A percentile compares a stretch with the other conserved stretches of the same genome.
Conservation (phyloP, 2,888 invertebrate genomes). For the Mayetiola destructor region DNA sequence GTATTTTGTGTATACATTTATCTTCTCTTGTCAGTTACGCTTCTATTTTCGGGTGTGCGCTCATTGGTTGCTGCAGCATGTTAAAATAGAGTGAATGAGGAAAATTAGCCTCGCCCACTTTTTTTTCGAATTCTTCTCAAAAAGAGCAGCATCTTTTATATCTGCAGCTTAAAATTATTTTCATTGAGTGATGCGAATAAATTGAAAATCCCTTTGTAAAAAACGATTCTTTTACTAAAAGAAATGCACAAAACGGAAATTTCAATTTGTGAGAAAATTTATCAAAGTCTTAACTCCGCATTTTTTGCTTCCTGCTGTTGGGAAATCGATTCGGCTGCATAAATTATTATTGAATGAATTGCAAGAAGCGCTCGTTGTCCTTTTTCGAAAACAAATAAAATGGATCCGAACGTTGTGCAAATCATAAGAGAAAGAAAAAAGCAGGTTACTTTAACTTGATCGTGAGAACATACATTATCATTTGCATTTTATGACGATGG, state of each 20-base stretch:
- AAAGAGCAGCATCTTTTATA: too few species aligned
- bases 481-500: constrained; percentile 8
- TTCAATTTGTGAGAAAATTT: too few species aligned
- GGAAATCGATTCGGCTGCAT: neutral
- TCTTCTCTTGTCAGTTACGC: too few species aligned
- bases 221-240: too few species aligned
- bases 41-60: too few species aligned
- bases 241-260: too few species aligned
- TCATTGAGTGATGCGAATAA: too few species aligned
- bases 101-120: constrained; percentile 12
- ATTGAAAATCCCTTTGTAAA: too few species aligned
- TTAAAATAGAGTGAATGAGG: neutral
- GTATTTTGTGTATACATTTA: too few species aligned
- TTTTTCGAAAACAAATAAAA: neutral
- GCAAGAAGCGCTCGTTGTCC: neutral
- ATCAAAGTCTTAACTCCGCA: neutral
- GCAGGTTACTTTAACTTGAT: neutral
- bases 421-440: neutral
- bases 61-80: neutral
- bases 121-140: too few species aligned
- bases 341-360: neutral
- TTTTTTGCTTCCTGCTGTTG: neutral
- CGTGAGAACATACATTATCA: neutral
- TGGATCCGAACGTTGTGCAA: neutral
- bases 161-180: too few species aligned